Conservation (phyloP, 1,140 invertebrate species). For the Formica selysi region DNA sequence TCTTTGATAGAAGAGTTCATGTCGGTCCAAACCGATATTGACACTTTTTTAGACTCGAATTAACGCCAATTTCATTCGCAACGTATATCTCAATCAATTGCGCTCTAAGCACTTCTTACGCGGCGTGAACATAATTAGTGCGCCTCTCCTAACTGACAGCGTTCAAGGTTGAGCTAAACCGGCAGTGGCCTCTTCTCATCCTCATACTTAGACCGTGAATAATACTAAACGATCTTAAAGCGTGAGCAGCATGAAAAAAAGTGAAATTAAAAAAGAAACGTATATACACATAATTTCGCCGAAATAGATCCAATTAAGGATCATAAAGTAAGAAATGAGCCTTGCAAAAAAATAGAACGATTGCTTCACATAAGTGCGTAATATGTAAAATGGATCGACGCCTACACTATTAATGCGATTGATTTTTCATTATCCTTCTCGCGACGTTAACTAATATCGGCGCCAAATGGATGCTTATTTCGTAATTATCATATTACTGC, state of each 20-base stretch:
- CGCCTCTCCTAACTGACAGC: constrained; percentile 67
- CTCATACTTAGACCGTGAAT: constrained; percentile 16
- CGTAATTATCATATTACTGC: constrained; percentile 48
- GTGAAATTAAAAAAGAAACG: constrained; percentile 12
- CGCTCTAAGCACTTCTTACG: constrained; percentile 23
- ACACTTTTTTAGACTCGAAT: constrained; percentile 66
- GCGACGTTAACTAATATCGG: background rate
- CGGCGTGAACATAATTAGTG: constrained; percentile 64
- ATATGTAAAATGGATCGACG: constrained; percentile 3
- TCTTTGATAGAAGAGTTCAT: background rate
- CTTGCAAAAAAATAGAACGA: background rate
- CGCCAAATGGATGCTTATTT: constrained; percentile 8
- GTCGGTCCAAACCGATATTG: constrained; percentile 50
- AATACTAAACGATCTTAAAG: background rate
- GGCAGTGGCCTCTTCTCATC: background rate
- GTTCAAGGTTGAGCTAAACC: constrained; percentile 56
- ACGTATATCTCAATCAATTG: constrained; percentile 30
- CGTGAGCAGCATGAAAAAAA: background rate
- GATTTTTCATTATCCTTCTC: constrained; percentile 6
- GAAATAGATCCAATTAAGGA: constrained; percentile 5
- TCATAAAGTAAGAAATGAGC: background rate
- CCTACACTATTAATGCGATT: background rate
- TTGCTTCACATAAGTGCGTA: background rate
- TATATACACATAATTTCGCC: background rate
- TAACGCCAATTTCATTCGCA: constrained; percentile 55